Evolutionary conservation across 2,888 invertebrate genomes (phyloP), one percentile per base, ranked within the genome.

Genomic region (Sesamia inferens): DNA sequence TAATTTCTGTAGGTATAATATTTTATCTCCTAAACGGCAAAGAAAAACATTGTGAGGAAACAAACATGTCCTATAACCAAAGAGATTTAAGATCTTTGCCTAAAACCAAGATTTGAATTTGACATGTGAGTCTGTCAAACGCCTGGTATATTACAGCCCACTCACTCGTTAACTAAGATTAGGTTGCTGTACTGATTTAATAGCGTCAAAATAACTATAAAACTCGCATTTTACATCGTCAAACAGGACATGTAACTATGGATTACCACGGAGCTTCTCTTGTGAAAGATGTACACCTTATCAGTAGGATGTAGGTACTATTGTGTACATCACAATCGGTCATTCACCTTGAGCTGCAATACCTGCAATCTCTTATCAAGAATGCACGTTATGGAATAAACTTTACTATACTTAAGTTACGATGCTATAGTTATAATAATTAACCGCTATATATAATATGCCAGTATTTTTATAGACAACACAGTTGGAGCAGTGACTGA

Each of bases 301-400:
- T 77, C 62, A 71, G 39, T 19, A 67, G 57, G 16, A 58, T 54
- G 22, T 13, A 19, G 19, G n/a, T 11, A 22, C 22, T 44, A n/a
- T n/a, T 31, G 57, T 58, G 22, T 13, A 31, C 48, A 3, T 22
- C 13, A 47, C 47, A 58, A 78, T 68, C 63, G 78, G 57, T 59
- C 72, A 48, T 67, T 78, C 58, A 78, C 78, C 78, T 24, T 31
- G 24, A 65, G 66, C 78, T 77, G 62, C 42, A 65, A 24, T 16
- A 5, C 16, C 24, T 65, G 8, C 39, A 39, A 63, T 63, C 14
- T 63, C 14, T 48, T 78, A 63, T 22, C 54, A 55, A 42, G 57
- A 24, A 54, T 47, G n/a, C 31, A 14, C 13, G 51, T n/a, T 47
- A n/a, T 42, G 39, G 48, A 48, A 58, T 19, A 58, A 31, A 67